Conservation (phyloP, 2,113 vertebrate genomes). For the Triplophysa dalaica region DNA sequence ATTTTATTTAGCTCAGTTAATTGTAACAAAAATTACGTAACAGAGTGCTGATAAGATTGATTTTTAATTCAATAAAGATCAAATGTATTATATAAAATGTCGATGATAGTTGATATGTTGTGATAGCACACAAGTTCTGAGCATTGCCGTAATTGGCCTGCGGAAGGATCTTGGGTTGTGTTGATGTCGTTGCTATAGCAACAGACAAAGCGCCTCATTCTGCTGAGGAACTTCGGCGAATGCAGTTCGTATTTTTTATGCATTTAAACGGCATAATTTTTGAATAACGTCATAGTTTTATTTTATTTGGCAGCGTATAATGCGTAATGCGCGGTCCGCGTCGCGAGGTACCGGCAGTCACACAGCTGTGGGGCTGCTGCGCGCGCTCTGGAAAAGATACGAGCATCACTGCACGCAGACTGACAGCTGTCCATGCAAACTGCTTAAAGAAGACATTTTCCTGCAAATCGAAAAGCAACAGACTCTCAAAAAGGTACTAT, state of each 20-base stretch:
- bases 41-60: too few species aligned
- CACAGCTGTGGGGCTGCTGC: constrained; percentile 28
- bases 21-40: too few species aligned
- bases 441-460: constrained; percentile 44
- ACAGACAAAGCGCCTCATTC: background rate
- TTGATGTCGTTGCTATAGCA: background rate
- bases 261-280: background rate
- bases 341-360: background rate
- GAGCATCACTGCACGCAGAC: constrained; percentile 43
- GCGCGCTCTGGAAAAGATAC: constrained; percentile 52
- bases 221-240: background rate
- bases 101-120: too few species aligned
- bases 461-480: constrained; percentile 43
- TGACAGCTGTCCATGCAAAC: constrained; percentile 45
- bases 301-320: background rate
- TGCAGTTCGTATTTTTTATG: background rate
- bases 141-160: background rate
- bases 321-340: background rate
- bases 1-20: too few species aligned
- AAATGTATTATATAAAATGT: too few species aligned
- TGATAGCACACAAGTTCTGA: background rate
- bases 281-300: too few species aligned
- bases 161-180: background rate
- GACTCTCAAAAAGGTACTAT: constrained; percentile 40
- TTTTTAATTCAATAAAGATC: too few species aligned